Base-by-base conservation (phyloP, 2,888 invertebrate genomes). In the Nematopogon swammerdamellus region DNA sequence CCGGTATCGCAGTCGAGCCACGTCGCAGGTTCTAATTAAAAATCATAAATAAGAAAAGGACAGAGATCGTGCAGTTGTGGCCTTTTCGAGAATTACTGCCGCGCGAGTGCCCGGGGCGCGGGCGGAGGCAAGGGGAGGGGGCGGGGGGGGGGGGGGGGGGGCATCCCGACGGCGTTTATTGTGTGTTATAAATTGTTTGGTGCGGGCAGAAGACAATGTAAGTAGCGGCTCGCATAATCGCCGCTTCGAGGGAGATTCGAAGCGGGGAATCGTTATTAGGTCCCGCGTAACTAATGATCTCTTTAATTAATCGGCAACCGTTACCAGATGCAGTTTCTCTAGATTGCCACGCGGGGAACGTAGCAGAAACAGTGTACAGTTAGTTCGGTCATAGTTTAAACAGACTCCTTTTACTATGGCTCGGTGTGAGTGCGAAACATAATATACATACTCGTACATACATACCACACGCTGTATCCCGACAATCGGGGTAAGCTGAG, bases 151-250 rank as follows among this genome's bases (percentile, higher is more conserved):
- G 25, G 25, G 25, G 25, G 36, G 4, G 11, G 36, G 6, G 11
- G 36, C n/a, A 14, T 14, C 25, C 25, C 25, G 5, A 8, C n/a
- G 25, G 25, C 36, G 36, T 36, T 36, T 36, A 36, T 36, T 36
- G 36, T 36, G 36, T 36, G 36, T 14, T 36, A 14, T 36, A 36
- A 36, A 36, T 36, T 36, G 36, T 36, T 36, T 36, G 36, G 36
- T 36, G n/a, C n/a, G 11, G 36, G 11, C 8, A 8, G 49, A 49
- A 49, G 49, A 49, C 49, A 42, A 44, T 49, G 49, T 42, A 29
- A 44, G 44, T 49, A 49, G 49, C 44, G 44, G 44, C 44, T 49
- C 49, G 49, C 44, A 49, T 49, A 49, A 49, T 49, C 49, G 49
- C 49, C 43, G 44, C 44, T 30, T 17, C 44, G 49, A 44, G 49